Percentiles rank a stretch among this genome's conserved stretches.
Evolutionary conservation across 1,140 invertebrate genomes (phyloP).

Genomic region (Cecropterus lyciades): DNA sequence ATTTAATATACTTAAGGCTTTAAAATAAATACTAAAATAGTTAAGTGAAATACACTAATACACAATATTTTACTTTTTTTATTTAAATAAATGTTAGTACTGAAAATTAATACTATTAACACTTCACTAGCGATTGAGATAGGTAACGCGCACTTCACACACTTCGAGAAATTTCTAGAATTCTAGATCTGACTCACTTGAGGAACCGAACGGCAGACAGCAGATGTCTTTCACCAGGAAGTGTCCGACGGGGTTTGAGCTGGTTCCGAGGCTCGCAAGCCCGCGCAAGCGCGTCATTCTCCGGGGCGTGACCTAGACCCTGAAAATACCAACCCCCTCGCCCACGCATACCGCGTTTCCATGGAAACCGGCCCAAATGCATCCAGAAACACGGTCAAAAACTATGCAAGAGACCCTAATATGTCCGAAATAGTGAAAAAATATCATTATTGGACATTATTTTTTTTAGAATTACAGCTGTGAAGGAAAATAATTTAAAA

Average conservation of each 20-base stretch:
- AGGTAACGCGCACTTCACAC: background rate
- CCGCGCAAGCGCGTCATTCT: conserved; percentile 64
- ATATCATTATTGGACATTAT: background rate
- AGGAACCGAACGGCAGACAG: conserved; percentile 3
- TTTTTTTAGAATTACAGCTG: background rate
- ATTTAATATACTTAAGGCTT: no score
- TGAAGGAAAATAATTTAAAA: no score
- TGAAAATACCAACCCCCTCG: conserved; percentile 76
- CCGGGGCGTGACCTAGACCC: conserved; percentile 84
- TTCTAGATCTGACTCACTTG: conserved; percentile 22
- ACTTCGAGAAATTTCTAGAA: background rate
- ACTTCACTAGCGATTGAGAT: background rate
- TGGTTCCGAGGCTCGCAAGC: conserved; percentile 49
- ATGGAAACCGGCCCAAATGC: conserved; percentile 64
- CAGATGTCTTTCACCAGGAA: conserved; percentile 52
- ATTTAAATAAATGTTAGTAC: no score
- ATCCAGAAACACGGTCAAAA: conserved; percentile 28
- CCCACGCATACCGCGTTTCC: conserved; percentile 67
- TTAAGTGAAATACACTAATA: no score
- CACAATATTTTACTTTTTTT: no score
- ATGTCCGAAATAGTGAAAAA: background rate
- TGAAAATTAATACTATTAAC: no score
- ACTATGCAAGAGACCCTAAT: background rate
- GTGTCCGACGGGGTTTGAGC: conserved; percentile 57
- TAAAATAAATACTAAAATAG: no score